These are phyloP conservation scores for Pimephales promelas DNA, from an alignment of 2,113 vertebrate genomes.

Conservation along the genomic window DNA sequence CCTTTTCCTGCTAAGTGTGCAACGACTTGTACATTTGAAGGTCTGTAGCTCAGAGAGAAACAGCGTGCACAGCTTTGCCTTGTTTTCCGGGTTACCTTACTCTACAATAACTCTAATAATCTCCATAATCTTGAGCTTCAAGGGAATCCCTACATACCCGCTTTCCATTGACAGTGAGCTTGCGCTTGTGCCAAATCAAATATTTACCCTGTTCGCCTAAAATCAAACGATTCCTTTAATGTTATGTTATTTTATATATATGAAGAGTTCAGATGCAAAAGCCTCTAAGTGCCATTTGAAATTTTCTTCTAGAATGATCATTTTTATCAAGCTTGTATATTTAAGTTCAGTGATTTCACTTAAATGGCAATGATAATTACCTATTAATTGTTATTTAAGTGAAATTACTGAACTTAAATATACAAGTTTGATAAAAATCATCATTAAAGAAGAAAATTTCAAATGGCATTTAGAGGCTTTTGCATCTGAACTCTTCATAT, in stretches of 20 bases:
- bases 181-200: background rate
- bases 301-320: no score
- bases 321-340: no score
- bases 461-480: no score
- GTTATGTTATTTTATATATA: background rate
- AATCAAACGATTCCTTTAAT: background rate
- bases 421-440: no score
- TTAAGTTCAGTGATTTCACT: no score
- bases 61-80: background rate
- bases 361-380: no score
- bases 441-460: no score
- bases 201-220: background rate
- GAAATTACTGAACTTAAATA: no score
- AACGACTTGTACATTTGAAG: constrained; percentile 5
- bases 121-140: background rate
- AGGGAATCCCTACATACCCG: background rate
- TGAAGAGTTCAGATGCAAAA: no score
- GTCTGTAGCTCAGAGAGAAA: background rate
- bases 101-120: background rate
- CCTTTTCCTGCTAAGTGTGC: constrained; percentile 66
- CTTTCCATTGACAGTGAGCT: background rate
- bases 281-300: no score
- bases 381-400: no score
- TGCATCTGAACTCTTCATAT: no score
- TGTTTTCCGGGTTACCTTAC: background rate